Base-by-base conservation (phyloP, 2,888 invertebrate genomes). In the Eupeodes latifasciatus region DNA sequence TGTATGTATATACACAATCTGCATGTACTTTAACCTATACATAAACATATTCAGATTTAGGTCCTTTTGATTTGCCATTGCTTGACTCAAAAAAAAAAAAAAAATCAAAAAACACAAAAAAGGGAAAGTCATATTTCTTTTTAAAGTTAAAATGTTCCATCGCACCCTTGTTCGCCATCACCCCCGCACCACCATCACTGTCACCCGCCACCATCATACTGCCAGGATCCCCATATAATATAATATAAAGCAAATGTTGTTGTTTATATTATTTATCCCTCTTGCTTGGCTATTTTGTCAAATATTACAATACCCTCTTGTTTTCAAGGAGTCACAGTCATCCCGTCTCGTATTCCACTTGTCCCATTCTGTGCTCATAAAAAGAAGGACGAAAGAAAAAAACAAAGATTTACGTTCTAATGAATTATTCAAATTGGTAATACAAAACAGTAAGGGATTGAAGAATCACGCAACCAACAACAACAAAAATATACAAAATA, bases 351-450 rank as follows among this genome's bases (percentile, higher is more conserved):
- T 59, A 36, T 69, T 57, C 77, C 67, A 34, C 62, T 61, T 71
- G 66, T 74, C 36, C 72, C 66, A 74, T 82, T 49, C 61, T 72
- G 77, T 64, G 66, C 66, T 77, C 81, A 66, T 85, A 77, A 85
- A 27, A 62, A 19, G 9, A 55, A 11, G 10, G 4, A 19, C 16
- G 4, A 9, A 34, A 40, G 47, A 47, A 64, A 19, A 47, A 81
- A 81, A 64, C 66, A 85, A 78, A 75, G 74, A 82, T 82, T 74
- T 82, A 86, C 78, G 55, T 78, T 57, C 82, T 86, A 82, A 86
- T 86, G 85, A 86, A 86, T 86, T 82, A 86, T 82, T 86, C 85
- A 86, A 75, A 82, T 74, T 82, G 74, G 78, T 82, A 76, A 81
- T 77, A 81, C 57, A 81, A 75, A 72, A 72, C 62, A 84, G 74